Evolutionary conservation across 2,888 invertebrate genomes (phyloP), one percentile per base, ranked within the genome.

Genomic region (Diarsia rubi): DNA sequence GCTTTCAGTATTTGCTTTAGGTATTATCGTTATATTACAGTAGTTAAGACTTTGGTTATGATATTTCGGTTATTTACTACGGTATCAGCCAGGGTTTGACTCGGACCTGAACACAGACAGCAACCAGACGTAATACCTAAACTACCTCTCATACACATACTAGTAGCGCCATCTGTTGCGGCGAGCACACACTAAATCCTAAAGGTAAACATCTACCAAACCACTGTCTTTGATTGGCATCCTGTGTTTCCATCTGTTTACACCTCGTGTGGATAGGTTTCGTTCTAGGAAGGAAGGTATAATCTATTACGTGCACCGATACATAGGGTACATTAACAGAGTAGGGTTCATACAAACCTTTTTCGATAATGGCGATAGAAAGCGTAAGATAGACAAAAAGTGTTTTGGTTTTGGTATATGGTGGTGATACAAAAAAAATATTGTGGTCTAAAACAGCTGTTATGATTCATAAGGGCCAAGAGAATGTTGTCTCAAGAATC

Each of bases 111-210:
- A 45, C 14, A 57, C 11, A 14, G 52, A 27, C 42, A 57, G 19
- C 21, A 16, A 45, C 44, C 63, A 76, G 24, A 49, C 44, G 14
- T 45, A 78, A 64, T n/a, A n/a, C n/a, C n/a, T 44, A 75, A 69
- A 49, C 47, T n/a, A 77, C 77, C 1, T 54, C 12, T 27, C 19
- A 27, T 12, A 47, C 14, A 6, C 27, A 49, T 16, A 63, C 63
- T n/a, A 16, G 64, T 47, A 66, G 80, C 73, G 77, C 65, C 77
- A 72, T 78, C 77, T 79, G 47, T 66, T 66, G 57, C n/a, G 19
- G 0, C 44, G 19, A 49, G n/a, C 60, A 47, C 6, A 16, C n/a
- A 72, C 62, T 80, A 66, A 57, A 57, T 16, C 60, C 31, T 19
- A 54, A 44, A 12, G 19, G n/a, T 49, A 42, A n/a, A 70, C 42